Conservation (phyloP, 2,113 vertebrate species). For the Noturus placidus region DNA sequence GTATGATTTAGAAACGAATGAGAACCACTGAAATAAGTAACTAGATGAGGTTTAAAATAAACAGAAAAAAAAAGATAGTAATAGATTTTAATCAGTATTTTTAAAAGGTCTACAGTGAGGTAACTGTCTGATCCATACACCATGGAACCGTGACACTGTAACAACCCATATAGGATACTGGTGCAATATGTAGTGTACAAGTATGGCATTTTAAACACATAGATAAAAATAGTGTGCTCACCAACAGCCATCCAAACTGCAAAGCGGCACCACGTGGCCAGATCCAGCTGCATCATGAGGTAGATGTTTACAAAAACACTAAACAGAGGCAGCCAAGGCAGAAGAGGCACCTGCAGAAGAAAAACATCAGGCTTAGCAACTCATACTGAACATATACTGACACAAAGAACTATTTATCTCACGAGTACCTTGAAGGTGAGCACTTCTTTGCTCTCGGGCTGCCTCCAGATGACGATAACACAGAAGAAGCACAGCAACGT, state of each 20-base stretch:
- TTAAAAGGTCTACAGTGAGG: background rate
- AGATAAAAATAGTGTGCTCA: conserved; percentile 60
- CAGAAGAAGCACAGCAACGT: conserved; percentile 63
- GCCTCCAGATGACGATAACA: conserved; percentile 82
- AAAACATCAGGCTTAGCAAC: background rate
- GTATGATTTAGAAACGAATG: background rate
- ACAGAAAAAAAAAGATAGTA: background rate
- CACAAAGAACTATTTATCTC: background rate
- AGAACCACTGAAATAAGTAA: background rate
- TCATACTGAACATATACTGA: background rate
- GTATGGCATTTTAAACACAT: background rate
- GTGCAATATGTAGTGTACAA: background rate
- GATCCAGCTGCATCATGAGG: conserved; percentile 93
- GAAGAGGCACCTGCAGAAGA: conserved; percentile 81
- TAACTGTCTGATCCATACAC: background rate
- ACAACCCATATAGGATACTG: background rate
- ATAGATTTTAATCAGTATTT: background rate
- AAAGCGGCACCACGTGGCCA: conserved; percentile 85
- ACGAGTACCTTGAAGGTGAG: conserved; percentile 89
- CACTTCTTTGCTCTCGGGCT: conserved; percentile 80
- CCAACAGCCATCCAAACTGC: conserved; percentile 85
- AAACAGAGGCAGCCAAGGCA: conserved; percentile 85
- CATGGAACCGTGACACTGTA: background rate
- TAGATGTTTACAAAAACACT: conserved; percentile 93
- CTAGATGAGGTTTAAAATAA: background rate